Evolutionary conservation across 2,888 invertebrate species (phyloP), one percentile per base, ranked within the genome.

Genomic region (Tetragonula carbonaria): DNA sequence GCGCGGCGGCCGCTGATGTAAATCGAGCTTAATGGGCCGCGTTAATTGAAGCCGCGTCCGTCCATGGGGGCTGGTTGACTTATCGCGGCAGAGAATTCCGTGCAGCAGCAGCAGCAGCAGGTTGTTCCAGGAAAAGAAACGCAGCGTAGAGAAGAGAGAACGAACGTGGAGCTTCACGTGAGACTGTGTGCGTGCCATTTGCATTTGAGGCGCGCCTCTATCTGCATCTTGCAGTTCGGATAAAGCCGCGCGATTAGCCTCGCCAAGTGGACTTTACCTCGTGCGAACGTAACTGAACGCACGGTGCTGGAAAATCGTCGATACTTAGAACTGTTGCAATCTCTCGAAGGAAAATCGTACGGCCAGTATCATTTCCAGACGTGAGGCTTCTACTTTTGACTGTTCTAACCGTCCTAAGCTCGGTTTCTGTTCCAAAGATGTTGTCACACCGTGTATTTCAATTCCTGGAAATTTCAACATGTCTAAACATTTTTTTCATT

Each of bases 11-110:
- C 72, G 76, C 88, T 74, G 86, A 90, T 90, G 90, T 89, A 90
- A 90, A 90, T 90, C 90, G 90, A 84, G 77, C 85, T 87, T 90
- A 90, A 90, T 90, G 90, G 89, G 77, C 86, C 85, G 85, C 89
- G 89, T 90, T 90, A 90, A 90, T 90, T 90, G 90, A 90, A 87
- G 87, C 83, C 71, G 85, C 84, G 81, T 82, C 80, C 82, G 82
- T 81, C 72, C 79, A 79, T 65, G 78, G 78, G 73, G 72, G 79
- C 88, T 80, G 55, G 62, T 75, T 83, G 88, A 86, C 85, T 89
- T 90, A 90, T 89, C 90, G 90, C 85, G 72, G 63, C 55, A 82
- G 87, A 62, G 85, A 90, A 90, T 90, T 89, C 87, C 87, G 74
- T 66, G 73, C 85, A 59, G 77, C 45, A 45, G 45, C 38, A 38